These are phyloP conservation scores for Ptychoptera albimana DNA, from an alignment of 2,888 invertebrate genomes.

Conservation along the genomic window DNA sequence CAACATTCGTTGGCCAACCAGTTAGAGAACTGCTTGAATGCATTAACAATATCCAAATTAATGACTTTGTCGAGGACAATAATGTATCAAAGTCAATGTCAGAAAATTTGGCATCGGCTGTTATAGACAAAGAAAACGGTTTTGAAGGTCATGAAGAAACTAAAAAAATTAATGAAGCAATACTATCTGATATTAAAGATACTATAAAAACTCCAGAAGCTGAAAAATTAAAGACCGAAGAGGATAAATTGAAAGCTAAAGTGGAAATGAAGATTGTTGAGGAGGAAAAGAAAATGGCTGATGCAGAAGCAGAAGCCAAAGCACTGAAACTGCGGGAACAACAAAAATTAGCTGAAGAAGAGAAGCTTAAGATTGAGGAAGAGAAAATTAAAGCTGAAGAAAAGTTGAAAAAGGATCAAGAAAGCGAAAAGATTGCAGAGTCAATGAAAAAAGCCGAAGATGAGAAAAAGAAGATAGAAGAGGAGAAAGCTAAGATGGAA, in stretches of 20 bases:
- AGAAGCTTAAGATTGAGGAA: background rate
- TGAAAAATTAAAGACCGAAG: too few species aligned
- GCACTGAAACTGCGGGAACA: background rate
- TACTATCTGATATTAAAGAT: background rate
- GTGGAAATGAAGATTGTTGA: background rate
- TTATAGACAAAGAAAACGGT: too few species aligned
- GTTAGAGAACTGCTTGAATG: too few species aligned
- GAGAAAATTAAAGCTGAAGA: background rate
- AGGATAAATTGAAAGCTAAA: background rate
- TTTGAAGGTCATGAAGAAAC: background rate
- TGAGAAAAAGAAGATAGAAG: background rate
- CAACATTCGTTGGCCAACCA: too few species aligned
- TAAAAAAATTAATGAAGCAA: background rate
- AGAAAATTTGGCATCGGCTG: too few species aligned
- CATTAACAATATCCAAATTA: too few species aligned
- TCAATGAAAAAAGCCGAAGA: background rate
- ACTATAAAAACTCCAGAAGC: conserved; percentile 1
- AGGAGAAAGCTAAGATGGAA: too few species aligned
- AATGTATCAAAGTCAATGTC: too few species aligned
- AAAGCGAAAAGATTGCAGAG: background rate
- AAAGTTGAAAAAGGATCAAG: background rate
- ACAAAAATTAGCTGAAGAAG: background rate
- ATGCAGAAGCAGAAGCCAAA: background rate
- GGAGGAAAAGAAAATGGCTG: background rate
- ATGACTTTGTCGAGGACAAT: too few species aligned